Percentiles rank a stretch among this genome's conserved stretches.
Conservation (phyloP, 2,888 invertebrate species). For the Disparrhopalites patrizii region DNA sequence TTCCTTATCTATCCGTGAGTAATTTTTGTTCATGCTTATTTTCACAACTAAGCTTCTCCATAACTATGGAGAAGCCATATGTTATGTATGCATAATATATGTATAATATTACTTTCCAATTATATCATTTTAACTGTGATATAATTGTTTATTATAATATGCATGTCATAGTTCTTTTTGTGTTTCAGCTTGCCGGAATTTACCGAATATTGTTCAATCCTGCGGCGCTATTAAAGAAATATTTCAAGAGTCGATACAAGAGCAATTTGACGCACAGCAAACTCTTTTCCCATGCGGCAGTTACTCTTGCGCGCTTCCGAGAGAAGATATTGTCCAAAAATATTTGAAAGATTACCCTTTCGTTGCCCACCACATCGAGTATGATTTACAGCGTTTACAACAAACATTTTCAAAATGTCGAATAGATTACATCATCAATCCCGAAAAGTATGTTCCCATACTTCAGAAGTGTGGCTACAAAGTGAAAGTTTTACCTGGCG, state of each 20-base stretch:
- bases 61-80: too few relatives aligned
- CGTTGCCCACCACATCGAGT: conserved; percentile 27
- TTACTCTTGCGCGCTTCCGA: conserved; percentile 28
- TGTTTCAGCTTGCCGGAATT: background rate
- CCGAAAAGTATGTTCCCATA: conserved; percentile 38
- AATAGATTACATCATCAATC: conserved; percentile 42
- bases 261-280: background rate
- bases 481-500: conserved; percentile 37
- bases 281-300: background rate
- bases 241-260: background rate
- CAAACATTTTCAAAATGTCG: conserved; percentile 31
- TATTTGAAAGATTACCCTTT: conserved; percentile 11
- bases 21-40: too few relatives aligned
- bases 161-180: background rate
- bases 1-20: background rate
- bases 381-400: conserved; percentile 10
- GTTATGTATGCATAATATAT: too few relatives aligned
- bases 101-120: too few relatives aligned
- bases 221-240: conserved; percentile 3
- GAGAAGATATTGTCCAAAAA: conserved; percentile 29
- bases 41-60: too few relatives aligned
- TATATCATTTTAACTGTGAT: background rate
- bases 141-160: background rate
- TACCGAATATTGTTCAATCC: background rate
- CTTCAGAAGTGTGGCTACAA: conserved; percentile 31